A percentile compares a stretch with the other conserved stretches of the same genome.
Evolutionary conservation across 2,888 invertebrate genomes (phyloP).

Genomic region (Lasioglossum oenotherae): DNA sequence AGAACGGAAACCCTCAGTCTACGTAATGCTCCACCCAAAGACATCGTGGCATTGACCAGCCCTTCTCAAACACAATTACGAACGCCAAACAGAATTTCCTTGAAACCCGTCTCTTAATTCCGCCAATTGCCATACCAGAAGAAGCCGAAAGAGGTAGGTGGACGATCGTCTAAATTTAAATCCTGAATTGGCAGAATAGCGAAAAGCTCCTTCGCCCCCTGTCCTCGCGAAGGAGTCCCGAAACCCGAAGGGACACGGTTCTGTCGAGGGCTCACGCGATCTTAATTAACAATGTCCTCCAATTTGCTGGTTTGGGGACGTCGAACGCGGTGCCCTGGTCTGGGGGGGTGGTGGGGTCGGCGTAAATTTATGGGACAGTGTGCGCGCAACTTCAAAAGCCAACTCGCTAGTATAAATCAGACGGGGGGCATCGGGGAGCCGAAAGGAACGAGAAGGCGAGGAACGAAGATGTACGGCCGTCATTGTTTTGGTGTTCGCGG

Average conservation of each 20-base stretch:
- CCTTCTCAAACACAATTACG: background rate
- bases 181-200: background rate
- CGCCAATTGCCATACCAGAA: background rate
- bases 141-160: background rate
- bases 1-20: background rate
- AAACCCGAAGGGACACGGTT: background rate
- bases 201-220: background rate
- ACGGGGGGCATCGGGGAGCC: background rate
- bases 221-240: background rate
- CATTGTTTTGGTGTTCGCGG: slow-evolving; percentile 63
- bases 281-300: slow-evolving; percentile 54
- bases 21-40: background rate
- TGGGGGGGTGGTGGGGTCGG: background rate
- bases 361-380: slow-evolving; percentile 50
- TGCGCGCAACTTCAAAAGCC: slow-evolving; percentile 55
- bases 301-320: slow-evolving; percentile 51
- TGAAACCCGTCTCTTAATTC: background rate
- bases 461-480: slow-evolving; percentile 58
- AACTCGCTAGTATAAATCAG: slow-evolving; percentile 62
- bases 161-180: background rate
- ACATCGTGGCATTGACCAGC: background rate
- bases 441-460: slow-evolving; percentile 33
- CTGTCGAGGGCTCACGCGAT: slow-evolving; percentile 47
- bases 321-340: slow-evolving; percentile 42
- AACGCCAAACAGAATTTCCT: background rate